Evolutionary conservation across 2,797 vertebrate genomes (phyloP).

Genomic region (Perodicticus potto): DNA sequence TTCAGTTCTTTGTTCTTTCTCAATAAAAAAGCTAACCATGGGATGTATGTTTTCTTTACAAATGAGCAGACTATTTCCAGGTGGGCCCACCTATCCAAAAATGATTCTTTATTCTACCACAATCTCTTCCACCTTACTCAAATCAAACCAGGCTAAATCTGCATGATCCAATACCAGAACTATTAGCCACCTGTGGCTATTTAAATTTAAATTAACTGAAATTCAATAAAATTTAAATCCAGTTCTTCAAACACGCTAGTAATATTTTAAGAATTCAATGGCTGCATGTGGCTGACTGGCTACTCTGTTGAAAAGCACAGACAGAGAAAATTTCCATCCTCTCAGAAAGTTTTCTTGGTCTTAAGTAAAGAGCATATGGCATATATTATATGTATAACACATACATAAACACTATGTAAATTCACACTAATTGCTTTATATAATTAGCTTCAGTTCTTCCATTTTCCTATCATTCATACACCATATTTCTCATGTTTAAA

Average conservation of each 20-base stretch:
- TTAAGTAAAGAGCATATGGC: background rate
- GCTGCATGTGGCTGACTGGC: too few species aligned
- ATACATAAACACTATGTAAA: slow-evolving; percentile 28
- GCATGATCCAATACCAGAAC: background rate
- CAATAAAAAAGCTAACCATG: background rate
- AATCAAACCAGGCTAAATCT: background rate
- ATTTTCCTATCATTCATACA: background rate
- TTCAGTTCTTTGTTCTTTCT: background rate
- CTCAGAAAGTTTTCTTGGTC: background rate
- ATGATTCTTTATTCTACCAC: background rate
- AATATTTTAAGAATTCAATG: background rate
- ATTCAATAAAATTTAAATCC: background rate
- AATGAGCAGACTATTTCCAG: background rate
- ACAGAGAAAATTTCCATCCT: slow-evolving; percentile 8
- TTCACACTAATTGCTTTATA: slow-evolving; percentile 5
- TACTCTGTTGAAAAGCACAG: background rate
- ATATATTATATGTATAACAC: background rate
- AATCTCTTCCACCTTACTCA: background rate
- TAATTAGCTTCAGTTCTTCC: slow-evolving; percentile 51
- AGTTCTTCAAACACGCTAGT: background rate
- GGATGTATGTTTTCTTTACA: background rate
- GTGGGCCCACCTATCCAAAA: background rate
- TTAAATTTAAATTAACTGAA: slow-evolving; percentile 37
- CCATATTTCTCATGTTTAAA: slow-evolving; percentile 8
- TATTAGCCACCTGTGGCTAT: background rate